Base-by-base conservation (phyloP, 1,140 invertebrate species). In the Alviniconcha marisindica region DNA sequence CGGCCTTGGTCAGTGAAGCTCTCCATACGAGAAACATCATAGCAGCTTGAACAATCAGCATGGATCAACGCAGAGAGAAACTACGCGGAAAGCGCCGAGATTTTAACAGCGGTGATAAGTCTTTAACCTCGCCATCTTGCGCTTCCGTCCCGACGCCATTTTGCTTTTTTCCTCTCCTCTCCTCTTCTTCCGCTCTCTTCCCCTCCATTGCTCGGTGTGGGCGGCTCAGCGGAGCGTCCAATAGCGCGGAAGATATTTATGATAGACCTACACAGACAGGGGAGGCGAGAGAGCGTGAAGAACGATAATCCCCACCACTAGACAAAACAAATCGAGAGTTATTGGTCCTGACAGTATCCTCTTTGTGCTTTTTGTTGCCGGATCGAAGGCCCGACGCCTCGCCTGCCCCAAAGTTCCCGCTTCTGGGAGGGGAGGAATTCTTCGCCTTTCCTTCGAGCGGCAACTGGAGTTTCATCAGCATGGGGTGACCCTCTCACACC, bases 311-410 rank as follows among this genome's bases (percentile, higher is more conserved):
- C 60, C 60, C 40, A 38, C 78, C 56, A 66, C 56, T 42, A 80
- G 60, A 80, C 78, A 80, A 80, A 80, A 80, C 78, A 80, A 80
- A 80, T 80, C 56, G 78, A 80, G 78, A 80, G 78, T 80, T 80
- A 80, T 80, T 69, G 78, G 78, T 80, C 78, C 21, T 80, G 78
- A 80, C 78, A 80, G 78, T 80, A 31, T 28, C 28, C 33, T 80
- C 78, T 80, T 80, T 80, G 78, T 56, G 56, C 24, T 21, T 40
- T 80, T 40, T 80, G 56, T 66, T 80, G 60, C 51, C 54, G 60
- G 78, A 80, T 80, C 78, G 78, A 80, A 80, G 78, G 36, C 24
- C 31, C 5, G 78, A 71, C 73, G 44, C 40, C 73, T 76, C 73
- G 2, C 14, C 71, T 4, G 24, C 38, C 42, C 10, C 24, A 2